A percentile compares a stretch with the other conserved stretches of the same genome.
These are phyloP conservation scores for Drosophila gaucha DNA, from an alignment of 2,888 invertebrate genomes.

Conservation along the genomic window DNA sequence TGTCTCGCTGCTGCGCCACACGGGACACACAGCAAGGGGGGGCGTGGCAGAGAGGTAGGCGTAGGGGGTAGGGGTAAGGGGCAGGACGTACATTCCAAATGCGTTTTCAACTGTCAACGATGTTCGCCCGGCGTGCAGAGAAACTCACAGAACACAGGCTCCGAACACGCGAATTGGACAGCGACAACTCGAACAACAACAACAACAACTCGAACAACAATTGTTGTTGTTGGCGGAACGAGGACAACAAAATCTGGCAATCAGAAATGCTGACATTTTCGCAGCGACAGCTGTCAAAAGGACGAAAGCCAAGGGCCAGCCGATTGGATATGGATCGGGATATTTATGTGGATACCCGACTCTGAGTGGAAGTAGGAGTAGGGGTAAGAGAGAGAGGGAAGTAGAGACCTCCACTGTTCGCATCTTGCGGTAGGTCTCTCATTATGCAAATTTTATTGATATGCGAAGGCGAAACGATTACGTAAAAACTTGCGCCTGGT, in stretches of 20 bases:
- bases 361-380: background rate
- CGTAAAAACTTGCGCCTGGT: conserved; percentile 64
- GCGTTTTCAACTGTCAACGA: conserved; percentile 66
- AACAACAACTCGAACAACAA: conserved; percentile 1
- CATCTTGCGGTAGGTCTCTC: conserved; percentile 42
- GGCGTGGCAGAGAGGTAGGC: background rate
- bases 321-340: conserved; percentile 49
- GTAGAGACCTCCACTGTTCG: background rate
- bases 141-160: conserved; percentile 46
- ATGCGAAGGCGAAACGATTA: conserved; percentile 66
- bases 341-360: conserved; percentile 6
- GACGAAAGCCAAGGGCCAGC: conserved; percentile 29
- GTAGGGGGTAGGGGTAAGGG: background rate
- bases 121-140: conserved; percentile 68
- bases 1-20: conserved; percentile 21
- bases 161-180: conserved; percentile 42
- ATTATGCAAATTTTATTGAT: conserved; percentile 78
- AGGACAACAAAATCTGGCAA: conserved; percentile 55
- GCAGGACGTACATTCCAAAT: conserved; percentile 48
- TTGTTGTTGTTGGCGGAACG: too few relatives aligned
- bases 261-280: conserved; percentile 61
- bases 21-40: conserved; percentile 22
- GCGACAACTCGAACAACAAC: conserved; percentile 3
- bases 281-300: conserved; percentile 60
- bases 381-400: background rate